phyloP scores from a whole-genome alignment of 1,140 invertebrate genomes.

The Drosophila sp. region DNA sequence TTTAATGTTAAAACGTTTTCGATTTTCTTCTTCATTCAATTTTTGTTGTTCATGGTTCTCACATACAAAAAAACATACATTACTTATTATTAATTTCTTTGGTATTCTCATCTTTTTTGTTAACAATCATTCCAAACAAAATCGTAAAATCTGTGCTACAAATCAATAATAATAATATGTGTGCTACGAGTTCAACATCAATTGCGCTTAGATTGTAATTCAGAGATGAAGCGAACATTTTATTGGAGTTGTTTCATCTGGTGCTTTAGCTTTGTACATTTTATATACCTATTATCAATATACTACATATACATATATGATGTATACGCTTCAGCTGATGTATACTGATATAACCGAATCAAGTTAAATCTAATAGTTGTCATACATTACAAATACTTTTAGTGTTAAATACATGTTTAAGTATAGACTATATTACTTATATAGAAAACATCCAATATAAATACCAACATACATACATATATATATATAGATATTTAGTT shows the following conservation, averaged over 20 bases:
- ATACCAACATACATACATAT: constrained; percentile 8
- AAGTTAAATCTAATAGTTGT: background rate
- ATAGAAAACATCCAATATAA: background rate
- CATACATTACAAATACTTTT: background rate
- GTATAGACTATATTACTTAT: background rate
- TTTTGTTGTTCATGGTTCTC: background rate
- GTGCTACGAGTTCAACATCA: background rate
- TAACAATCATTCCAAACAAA: background rate
- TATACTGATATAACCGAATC: background rate
- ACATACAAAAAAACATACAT: background rate
- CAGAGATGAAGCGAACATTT: constrained; percentile 4
- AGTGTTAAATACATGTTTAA: constrained; percentile 3
- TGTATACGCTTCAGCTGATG: background rate
- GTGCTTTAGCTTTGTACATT: constrained; percentile 59
- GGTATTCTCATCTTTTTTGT: background rate
- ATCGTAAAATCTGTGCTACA: background rate
- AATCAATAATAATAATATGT: background rate
- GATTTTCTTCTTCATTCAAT: constrained; percentile 36
- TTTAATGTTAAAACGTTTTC: constrained; percentile 18
- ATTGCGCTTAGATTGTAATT: constrained; percentile 12
- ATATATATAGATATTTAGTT: constrained; percentile 11
- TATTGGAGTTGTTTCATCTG: constrained; percentile 1
- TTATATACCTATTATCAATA: background rate
- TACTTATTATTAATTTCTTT: background rate
- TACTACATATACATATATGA: background rate